phyloP scores from a whole-genome alignment of 2,797 vertebrate species.

The Jordanella pulchra region DNA sequence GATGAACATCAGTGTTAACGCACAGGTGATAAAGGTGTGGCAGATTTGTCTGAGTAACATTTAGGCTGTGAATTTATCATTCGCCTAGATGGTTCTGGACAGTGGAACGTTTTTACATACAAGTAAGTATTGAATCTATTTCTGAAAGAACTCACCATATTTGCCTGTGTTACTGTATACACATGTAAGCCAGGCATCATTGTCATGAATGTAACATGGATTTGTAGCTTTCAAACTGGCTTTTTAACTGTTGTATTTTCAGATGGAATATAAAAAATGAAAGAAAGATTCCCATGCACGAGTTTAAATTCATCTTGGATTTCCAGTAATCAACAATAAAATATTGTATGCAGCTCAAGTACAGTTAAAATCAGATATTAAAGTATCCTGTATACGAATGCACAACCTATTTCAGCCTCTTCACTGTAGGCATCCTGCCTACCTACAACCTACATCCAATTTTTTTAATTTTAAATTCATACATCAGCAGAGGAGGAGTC shows the following conservation, averaged over 20 bases:
- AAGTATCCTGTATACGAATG: too few relatives aligned
- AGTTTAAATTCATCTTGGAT: not conserved
- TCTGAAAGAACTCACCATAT: not conserved
- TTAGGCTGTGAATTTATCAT: not conserved
- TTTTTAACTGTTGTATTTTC: too few relatives aligned
- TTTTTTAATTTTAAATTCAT: too few relatives aligned
- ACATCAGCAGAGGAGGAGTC: too few relatives aligned
- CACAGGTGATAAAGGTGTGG: constrained; percentile 39
- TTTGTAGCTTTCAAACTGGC: not conserved
- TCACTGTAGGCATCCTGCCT: not conserved
- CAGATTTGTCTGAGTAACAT: not conserved
- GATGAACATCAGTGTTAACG: constrained; percentile 35
- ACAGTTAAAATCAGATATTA: not conserved
- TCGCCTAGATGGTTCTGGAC: not conserved
- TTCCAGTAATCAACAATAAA: not conserved
- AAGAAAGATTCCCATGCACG: not conserved
- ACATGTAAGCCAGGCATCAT: not conserved
- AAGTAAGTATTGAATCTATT: not conserved
- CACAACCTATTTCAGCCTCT: too few relatives aligned
- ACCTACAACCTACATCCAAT: too few relatives aligned
- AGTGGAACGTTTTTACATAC: not conserved
- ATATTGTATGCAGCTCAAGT: not conserved
- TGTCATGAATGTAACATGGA: too few relatives aligned
- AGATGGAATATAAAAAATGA: too few relatives aligned
- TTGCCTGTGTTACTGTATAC: not conserved